Evolutionary conservation across 2,797 vertebrate species (phyloP).

Genomic region (Emys orbicularis): DNA sequence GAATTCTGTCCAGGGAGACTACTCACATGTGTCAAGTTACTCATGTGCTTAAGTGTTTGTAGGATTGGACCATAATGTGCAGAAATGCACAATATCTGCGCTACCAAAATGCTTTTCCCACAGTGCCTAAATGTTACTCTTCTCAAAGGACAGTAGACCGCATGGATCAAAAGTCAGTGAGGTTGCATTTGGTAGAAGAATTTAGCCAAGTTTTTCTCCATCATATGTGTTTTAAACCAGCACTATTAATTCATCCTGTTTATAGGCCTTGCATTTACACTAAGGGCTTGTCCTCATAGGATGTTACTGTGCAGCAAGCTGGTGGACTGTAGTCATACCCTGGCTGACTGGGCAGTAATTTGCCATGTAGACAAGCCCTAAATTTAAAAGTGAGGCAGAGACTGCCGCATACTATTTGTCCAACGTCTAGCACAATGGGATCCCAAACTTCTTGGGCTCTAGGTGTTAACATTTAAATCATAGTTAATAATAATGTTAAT

Average conservation of each 20-base stretch:
- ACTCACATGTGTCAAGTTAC: not conserved
- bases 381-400: constrained; percentile 4
- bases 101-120: constrained; percentile 38
- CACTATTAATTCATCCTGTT: constrained; percentile 25
- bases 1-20: constrained; percentile 1
- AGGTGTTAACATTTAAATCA: not conserved
- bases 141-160: constrained; percentile 5
- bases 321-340: not conserved
- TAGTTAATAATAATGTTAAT: not conserved
- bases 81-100: constrained; percentile 10
- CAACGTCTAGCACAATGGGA: not conserved
- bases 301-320: not conserved
- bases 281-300: not conserved
- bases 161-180: not conserved
- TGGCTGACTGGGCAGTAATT: not conserved
- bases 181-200: constrained; percentile 24
- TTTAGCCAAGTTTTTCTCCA: constrained; percentile 35
- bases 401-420: not conserved
- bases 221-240: constrained; percentile 26
- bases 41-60: constrained; percentile 12
- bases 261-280: not conserved
- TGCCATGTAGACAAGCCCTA: not conserved
- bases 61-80: constrained; percentile 14
- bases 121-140: not conserved
- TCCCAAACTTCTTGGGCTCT: fast-evolving